Evolutionary conservation across 92 coral and sea anemone species (phyloP).

Genomic region (Zoanthus gigantus): DNA sequence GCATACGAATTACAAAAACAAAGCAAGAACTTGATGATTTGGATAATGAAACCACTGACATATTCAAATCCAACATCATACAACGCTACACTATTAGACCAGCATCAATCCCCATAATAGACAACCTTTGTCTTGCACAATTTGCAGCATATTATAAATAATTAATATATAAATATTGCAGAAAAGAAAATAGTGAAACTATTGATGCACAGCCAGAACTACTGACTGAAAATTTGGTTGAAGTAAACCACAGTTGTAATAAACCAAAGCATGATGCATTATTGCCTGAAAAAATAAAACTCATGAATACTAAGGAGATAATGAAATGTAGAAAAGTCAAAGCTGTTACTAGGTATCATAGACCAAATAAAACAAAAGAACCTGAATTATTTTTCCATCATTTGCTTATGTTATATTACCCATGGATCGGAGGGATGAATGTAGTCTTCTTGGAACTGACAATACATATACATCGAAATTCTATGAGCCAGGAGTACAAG

Average conservation of each 20-base stretch:
- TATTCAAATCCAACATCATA: background rate
- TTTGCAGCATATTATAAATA: conserved; percentile 27
- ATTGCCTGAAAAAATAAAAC: conserved; percentile 36
- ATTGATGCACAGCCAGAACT: conserved; percentile 1
- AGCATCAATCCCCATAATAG: background rate
- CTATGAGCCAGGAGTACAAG: conserved; percentile 53
- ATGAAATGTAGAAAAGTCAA: conserved; percentile 71
- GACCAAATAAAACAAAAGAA: conserved; percentile 60
- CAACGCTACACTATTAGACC: background rate
- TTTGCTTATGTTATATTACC: conserved; percentile 46
- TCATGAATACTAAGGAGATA: conserved; percentile 56
- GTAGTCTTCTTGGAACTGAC: conserved; percentile 56
- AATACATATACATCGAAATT: conserved; percentile 66
- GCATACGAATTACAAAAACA: conserved; percentile 10
- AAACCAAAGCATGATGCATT: background rate
- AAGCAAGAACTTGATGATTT: background rate
- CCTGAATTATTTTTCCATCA: conserved; percentile 62
- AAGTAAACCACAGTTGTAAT: background rate
- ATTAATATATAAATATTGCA: conserved; percentile 3
- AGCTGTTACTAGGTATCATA: conserved; percentile 63
- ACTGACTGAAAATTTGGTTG: background rate
- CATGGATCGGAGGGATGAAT: conserved; percentile 55
- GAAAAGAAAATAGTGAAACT: background rate
- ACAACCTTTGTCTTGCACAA: conserved; percentile 19
- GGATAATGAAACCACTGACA: background rate